Conservation (phyloP, 1,140 invertebrate genomes). For the Medauroidea extradentata region DNA sequence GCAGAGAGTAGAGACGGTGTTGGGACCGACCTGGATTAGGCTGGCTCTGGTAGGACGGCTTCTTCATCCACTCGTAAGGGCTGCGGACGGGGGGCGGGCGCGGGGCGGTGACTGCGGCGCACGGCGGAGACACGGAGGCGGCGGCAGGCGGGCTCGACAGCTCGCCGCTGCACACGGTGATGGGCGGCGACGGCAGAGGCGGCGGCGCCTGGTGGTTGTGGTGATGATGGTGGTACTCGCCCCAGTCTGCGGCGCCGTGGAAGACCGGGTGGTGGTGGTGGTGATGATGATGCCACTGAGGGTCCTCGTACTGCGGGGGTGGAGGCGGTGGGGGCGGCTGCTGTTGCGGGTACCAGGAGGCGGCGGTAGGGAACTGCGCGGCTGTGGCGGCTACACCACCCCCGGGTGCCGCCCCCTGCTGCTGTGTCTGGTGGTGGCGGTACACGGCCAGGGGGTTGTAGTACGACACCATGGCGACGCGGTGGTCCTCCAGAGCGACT, state of each 20-base stretch:
- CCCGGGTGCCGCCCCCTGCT: constrained; percentile 7
- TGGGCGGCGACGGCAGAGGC: constrained; percentile 49
- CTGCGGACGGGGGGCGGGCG: constrained; percentile 63
- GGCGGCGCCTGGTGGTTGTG: neutral
- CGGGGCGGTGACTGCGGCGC: constrained; percentile 24
- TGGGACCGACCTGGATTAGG: constrained; percentile 69
- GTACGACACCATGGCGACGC: constrained; percentile 50
- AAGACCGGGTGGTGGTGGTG: constrained; percentile 20
- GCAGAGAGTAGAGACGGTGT: too few species aligned
- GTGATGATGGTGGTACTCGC: neutral
- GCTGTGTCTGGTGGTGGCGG: constrained; percentile 36
- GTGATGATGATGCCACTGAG: constrained; percentile 27
- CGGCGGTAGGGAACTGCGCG: constrained; percentile 19
- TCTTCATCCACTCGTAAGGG: constrained; percentile 88
- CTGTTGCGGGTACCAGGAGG: constrained; percentile 32
- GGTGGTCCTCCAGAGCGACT: neutral
- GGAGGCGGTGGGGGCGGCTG: constrained; percentile 23
- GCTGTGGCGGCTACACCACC: neutral
- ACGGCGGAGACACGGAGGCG: constrained; percentile 28
- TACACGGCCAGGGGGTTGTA: constrained; percentile 54
- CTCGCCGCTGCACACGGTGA: constrained; percentile 60
- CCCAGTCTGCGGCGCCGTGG: neutral
- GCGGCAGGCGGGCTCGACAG: constrained; percentile 56
- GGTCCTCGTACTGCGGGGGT: constrained; percentile 36
- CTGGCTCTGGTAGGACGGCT: constrained; percentile 74